Percentiles rank a stretch among this genome's conserved stretches.
Evolutionary conservation across 2,797 vertebrate species (phyloP).

Genomic region (Lemur catta): DNA sequence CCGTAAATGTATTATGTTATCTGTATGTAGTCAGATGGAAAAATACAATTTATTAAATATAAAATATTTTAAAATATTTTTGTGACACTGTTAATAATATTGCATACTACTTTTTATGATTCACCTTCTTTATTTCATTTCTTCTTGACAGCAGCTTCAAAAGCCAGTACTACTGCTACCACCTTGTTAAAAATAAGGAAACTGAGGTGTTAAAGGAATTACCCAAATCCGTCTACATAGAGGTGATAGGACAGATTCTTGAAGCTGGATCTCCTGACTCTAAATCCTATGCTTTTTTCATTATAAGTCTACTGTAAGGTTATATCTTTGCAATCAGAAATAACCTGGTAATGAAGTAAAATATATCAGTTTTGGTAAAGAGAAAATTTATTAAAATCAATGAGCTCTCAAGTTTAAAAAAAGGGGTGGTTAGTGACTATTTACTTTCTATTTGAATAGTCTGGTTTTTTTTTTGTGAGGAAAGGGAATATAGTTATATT

Average conservation of each 20-base stretch:
- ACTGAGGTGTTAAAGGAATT: not conserved
- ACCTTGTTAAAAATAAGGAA: constrained; percentile 8
- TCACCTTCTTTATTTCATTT: not conserved
- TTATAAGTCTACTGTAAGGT: not conserved
- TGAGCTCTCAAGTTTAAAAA: not conserved
- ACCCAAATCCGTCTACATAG: not conserved
- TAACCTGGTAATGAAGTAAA: constrained; percentile 12
- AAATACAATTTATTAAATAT: not conserved
- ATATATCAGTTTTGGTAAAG: not conserved
- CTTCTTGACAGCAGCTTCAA: not conserved
- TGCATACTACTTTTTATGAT: not conserved
- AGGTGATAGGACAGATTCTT: not conserved
- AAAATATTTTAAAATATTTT: not conserved
- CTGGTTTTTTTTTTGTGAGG: not conserved
- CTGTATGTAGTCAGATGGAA: not conserved
- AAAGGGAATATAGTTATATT: not conserved
- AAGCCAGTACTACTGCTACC: not conserved
- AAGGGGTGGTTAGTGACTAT: not conserved
- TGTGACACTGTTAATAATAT: not conserved
- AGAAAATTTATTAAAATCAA: constrained; percentile 26
- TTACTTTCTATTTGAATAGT: not conserved
- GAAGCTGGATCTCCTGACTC: not conserved
- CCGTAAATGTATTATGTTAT: not conserved
- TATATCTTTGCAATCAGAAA: constrained; percentile 26
- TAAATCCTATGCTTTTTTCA: constrained; percentile 9